Conservation (phyloP, 2,797 vertebrate genomes). For the Otolemur crassicaudatus region DNA sequence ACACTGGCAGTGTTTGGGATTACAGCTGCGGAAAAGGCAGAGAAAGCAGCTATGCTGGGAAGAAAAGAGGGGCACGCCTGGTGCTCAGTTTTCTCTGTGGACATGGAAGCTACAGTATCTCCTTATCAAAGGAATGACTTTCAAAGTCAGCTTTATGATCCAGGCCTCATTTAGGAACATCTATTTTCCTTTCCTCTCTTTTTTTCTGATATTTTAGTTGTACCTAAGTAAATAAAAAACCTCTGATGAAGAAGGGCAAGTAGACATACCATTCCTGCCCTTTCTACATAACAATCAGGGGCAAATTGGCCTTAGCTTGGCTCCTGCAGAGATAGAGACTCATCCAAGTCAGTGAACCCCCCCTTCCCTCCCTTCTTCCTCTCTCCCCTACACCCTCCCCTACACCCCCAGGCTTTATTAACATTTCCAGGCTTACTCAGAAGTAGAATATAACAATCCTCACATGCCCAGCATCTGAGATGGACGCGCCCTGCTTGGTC, state of each 20-base stretch:
- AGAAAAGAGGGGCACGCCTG: background rate
- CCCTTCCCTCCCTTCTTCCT: background rate
- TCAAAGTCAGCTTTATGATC: background rate
- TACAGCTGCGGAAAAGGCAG: background rate
- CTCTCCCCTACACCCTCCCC: too few relatives aligned
- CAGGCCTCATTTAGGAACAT: background rate
- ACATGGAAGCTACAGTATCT: too few relatives aligned
- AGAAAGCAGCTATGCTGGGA: background rate
- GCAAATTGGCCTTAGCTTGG: background rate
- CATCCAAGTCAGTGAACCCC: background rate
- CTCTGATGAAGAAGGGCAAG: background rate
- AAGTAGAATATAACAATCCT: background rate
- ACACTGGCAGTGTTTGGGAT: background rate
- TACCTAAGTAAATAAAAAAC: background rate
- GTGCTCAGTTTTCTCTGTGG: background rate
- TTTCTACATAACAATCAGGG: background rate
- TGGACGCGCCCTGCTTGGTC: accelerated
- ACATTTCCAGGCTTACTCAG: background rate
- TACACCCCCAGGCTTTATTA: background rate
- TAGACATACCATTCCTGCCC: background rate
- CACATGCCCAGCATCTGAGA: accelerated
- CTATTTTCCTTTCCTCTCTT: background rate
- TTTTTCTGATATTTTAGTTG: background rate
- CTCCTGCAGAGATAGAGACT: background rate
- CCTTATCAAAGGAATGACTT: background rate